Percentiles rank a stretch among this genome's conserved stretches.
Conservation (phyloP, 1,140 invertebrate species). For the Metopolophium dirhodum region DNA sequence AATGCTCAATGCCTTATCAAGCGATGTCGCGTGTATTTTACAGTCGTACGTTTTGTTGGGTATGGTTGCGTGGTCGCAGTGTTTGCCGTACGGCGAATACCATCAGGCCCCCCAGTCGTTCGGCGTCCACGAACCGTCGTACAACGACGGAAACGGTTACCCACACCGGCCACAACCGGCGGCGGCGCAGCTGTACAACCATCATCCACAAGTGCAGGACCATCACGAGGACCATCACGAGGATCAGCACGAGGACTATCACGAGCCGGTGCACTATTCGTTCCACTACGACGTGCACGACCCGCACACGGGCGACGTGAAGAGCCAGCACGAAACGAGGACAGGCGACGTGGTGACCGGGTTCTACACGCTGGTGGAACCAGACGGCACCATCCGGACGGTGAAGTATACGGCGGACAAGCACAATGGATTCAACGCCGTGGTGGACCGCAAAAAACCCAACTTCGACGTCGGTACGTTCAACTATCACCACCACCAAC, state of each 20-base stretch:
- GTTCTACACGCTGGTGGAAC: conserved; percentile 64
- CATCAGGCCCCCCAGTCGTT: not conserved
- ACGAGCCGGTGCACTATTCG: conserved; percentile 65
- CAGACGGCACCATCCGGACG: conserved; percentile 67
- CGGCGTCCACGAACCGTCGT: not conserved
- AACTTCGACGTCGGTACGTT: not conserved
- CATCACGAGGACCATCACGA: conserved; percentile 36
- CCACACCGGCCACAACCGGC: not conserved
- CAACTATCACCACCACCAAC: not conserved
- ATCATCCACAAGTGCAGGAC: not conserved
- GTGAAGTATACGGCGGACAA: conserved; percentile 71
- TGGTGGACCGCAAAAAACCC: conserved; percentile 62
- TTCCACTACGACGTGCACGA: conserved; percentile 68
- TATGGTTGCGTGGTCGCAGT: not conserved
- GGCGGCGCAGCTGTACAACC: not conserved
- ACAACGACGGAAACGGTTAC: not conserved
- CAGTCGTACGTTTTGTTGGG: conserved; percentile 32
- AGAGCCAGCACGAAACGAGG: conserved; percentile 68
- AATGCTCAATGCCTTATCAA: no score
- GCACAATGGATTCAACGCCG: conserved; percentile 72
- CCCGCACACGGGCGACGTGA: conserved; percentile 68
- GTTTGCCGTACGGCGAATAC: conserved; percentile 13
- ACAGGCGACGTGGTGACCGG: conserved; percentile 68
- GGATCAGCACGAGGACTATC: not conserved
- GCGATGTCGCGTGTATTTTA: not conserved